Evolutionary conservation across 2,113 vertebrate genomes (phyloP).

Genomic region (Eleginops maclovinus): DNA sequence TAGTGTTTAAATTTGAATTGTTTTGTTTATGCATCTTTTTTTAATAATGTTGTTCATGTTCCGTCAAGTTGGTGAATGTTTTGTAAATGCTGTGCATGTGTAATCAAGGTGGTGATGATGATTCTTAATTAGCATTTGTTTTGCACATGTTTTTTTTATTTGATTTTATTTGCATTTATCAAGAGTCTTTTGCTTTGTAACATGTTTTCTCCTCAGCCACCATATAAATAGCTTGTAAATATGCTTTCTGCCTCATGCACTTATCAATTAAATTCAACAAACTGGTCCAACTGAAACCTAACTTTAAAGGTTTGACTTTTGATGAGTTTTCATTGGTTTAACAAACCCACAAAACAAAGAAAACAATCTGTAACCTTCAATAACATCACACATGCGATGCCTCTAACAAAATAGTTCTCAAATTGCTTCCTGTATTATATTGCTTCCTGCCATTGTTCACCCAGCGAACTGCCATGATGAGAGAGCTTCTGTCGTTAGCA

Average conservation of each 20-base stretch:
- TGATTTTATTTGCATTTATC: no score
- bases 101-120: no score
- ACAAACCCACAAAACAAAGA: not conserved
- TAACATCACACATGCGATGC: not conserved
- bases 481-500: not conserved
- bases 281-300: not conserved
- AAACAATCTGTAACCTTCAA: not conserved
- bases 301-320: no score
- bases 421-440: not conserved
- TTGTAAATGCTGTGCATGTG: no score
- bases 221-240: not conserved
- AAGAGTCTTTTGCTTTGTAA: no score
- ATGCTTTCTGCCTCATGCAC: not conserved
- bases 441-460: not conserved
- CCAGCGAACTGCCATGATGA: conserved; percentile 10
- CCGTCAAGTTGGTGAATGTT: no score
- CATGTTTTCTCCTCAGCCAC: no score
- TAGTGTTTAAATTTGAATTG: no score
- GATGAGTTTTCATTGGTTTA: not conserved
- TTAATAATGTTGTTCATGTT: no score
- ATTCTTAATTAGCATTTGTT: no score
- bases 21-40: no score
- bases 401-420: not conserved
- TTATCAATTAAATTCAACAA: not conserved
- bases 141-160: no score